Base-by-base conservation (phyloP, 2,113 vertebrate species). In the Micronycteris hirsuta region DNA sequence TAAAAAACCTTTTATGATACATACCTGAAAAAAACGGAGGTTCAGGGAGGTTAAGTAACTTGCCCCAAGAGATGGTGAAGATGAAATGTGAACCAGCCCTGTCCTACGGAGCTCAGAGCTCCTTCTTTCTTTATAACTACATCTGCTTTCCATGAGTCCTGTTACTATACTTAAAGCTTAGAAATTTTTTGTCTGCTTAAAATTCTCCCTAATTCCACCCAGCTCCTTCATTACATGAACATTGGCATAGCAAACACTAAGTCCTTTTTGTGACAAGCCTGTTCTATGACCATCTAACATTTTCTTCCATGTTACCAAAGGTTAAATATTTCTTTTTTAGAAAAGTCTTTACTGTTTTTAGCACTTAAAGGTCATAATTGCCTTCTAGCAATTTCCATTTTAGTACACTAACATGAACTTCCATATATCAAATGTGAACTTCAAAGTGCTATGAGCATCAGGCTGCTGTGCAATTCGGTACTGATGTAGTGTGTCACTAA, bases 251-350 rank as follows among this genome's bases (percentile, higher is more conserved):
- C 13, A 58, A 80, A 41, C 33, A 33, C 71, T 58, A 71, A 38
- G 7, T 36, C 73, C 3, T 89, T 82, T 67, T 61, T 56, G 58
- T 36, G 33, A 56, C 78, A 95, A 83, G 83, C 45, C 28, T 83
- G 41, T 90, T 67, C 73, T 31, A 45, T 41, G 38, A 70, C 36
- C 33, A 28, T 77, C 33, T 54, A 93, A 45, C 16, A 77, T 92
- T 70, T 95, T 87, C 49, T 88, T 85, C 76, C 77, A 17, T 83
- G 89, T 92, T 56, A 94, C 33, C 76, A 65, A 94, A 86, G 13
- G 7, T 68, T 74, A 83, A 86, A 56, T n/a, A 78, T 76, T 95
- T 81, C 12, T 71, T n/a, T 74, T 77, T 82, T 81, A 15, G 54
- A 45, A 56, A 52, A 31, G 3, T 33, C 9, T 58, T 78, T 28